Evolutionary conservation across 2,888 invertebrate species (phyloP).

Genomic region (Calliphora vomitoria): DNA sequence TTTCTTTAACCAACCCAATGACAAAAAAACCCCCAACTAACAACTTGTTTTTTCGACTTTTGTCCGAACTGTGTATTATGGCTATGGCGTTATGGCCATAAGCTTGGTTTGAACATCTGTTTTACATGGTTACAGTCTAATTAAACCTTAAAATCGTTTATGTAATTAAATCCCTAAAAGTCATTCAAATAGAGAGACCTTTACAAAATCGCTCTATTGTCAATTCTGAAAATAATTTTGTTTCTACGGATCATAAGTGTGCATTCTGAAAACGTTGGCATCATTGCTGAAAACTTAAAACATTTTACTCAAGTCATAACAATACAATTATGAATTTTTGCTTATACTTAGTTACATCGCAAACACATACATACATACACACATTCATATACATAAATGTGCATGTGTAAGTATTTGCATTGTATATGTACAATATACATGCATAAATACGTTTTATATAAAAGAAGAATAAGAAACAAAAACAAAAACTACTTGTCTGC

Average conservation of each 20-base stretch:
- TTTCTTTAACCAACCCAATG: too few species aligned
- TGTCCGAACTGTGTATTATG: too few species aligned
- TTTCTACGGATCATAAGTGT: background rate
- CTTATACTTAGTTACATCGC: background rate
- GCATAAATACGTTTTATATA: background rate
- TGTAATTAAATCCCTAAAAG: too few species aligned
- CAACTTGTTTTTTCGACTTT: too few species aligned
- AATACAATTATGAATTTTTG: constrained; percentile 36
- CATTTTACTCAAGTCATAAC: constrained; percentile 31
- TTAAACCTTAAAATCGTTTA: too few species aligned
- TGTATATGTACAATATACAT: background rate
- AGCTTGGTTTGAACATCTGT: too few species aligned
- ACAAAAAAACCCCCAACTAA: too few species aligned
- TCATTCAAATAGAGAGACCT: too few species aligned
- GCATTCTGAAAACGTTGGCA: background rate
- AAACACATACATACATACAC: background rate
- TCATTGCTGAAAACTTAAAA: constrained; percentile 10
- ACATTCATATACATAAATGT: background rate
- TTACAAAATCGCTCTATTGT: too few species aligned
- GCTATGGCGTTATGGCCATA: too few species aligned
- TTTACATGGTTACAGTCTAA: too few species aligned
- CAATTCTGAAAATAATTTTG: too few species aligned
- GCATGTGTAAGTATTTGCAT: background rate
- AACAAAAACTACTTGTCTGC: constrained; percentile 27
- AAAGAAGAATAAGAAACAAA: constrained; percentile 36